Conservation (phyloP, 1,140 invertebrate species). For the Bacillus rossius region DNA sequence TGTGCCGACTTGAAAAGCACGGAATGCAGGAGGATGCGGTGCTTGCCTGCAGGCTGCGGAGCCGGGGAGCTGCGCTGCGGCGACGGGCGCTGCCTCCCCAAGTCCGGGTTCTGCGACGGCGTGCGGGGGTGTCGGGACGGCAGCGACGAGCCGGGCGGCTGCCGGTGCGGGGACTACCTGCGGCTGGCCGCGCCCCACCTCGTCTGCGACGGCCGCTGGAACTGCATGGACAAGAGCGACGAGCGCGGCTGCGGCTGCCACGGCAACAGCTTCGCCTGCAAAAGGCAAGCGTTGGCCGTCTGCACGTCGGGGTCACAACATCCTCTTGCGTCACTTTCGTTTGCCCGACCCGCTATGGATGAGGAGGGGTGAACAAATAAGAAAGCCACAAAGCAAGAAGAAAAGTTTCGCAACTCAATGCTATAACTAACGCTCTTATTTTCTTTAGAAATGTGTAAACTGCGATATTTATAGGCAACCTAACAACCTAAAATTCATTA, state of each 20-base stretch:
- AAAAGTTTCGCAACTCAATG: no score
- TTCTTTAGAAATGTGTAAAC: no score
- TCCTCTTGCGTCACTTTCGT: no score
- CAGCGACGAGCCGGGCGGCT: conserved; percentile 61
- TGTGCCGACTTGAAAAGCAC: no score
- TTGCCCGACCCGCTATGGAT: no score
- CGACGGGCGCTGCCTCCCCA: conserved; percentile 60
- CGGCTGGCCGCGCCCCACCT: conserved; percentile 53
- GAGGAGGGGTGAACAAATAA: no score
- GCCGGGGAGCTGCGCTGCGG: conserved; percentile 56
- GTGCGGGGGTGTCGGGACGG: conserved; percentile 60
- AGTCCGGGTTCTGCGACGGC: conserved; percentile 59
- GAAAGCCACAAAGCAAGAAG: no score
- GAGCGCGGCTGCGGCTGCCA: conserved; percentile 65
- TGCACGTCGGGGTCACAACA: no score
- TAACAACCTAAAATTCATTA: no score
- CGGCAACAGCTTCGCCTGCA: conserved; percentile 44
- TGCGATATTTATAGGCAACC: no score
- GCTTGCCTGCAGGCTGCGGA: conserved; percentile 44
- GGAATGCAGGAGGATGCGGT: no score
- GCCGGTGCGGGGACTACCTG: conserved; percentile 59
- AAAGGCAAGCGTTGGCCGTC: conserved; percentile 40
- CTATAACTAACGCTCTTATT: no score
- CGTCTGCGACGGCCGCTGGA: conserved; percentile 70
- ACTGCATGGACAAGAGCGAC: conserved; percentile 75